A percentile compares a stretch with the other conserved stretches of the same genome.
phyloP scores from a whole-genome alignment of 2,113 vertebrate genomes.

The Mirounga angustirostris region DNA sequence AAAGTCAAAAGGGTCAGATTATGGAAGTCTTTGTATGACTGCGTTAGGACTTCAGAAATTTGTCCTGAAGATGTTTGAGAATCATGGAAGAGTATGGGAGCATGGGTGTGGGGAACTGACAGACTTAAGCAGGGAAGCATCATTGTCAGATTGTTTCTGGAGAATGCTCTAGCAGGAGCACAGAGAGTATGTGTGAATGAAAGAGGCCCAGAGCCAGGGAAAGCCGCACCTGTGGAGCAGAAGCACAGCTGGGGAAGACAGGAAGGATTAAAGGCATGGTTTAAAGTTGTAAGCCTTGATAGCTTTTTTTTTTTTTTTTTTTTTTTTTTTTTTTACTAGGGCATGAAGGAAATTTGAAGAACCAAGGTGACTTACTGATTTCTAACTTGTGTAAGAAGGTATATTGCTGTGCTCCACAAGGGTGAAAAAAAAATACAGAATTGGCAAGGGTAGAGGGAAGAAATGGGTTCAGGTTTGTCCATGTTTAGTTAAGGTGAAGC shows the following conservation, averaged over 20 bases:
- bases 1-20: neutral
- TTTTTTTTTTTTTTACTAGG: neutral
- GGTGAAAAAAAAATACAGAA: neutral
- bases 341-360: neutral
- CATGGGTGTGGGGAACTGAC: too few species aligned
- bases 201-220: neutral
- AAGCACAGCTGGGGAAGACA: neutral
- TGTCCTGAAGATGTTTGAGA: neutral
- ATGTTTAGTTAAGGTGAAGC: neutral
- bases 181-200: neutral
- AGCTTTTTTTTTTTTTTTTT: neutral
- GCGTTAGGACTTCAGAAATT: neutral
- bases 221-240: neutral
- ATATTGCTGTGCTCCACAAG: neutral
- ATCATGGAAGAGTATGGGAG: neutral
- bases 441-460: neutral
- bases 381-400: constrained; percentile 29
- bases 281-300: neutral
- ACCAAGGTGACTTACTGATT: constrained; percentile 45
- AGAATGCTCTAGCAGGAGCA: neutral
- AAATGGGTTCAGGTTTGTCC: neutral
- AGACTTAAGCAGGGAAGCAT: neutral
- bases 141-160: neutral
- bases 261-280: neutral
- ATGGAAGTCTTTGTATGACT: neutral